Evolutionary conservation across 1,140 invertebrate species (phyloP).

Genomic region (Drosophila arawakana): DNA sequence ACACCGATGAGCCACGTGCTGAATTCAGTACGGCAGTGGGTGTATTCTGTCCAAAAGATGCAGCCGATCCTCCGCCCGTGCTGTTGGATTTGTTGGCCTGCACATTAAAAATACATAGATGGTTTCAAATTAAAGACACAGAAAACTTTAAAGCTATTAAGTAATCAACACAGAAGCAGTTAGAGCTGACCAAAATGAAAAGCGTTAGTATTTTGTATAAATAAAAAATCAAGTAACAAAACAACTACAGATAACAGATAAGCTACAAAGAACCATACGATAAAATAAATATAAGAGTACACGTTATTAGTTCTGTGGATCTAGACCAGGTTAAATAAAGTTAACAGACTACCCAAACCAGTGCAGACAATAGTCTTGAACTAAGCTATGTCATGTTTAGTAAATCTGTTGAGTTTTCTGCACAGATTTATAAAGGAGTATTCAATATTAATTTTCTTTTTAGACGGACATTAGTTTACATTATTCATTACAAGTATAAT

Average conservation of each 20-base stretch:
- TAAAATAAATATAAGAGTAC: neutral
- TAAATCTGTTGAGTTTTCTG: constrained; percentile 2
- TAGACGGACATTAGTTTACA: constrained; percentile 7
- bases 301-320: constrained; percentile 17
- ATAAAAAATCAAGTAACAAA: constrained; percentile 33
- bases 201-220: constrained; percentile 49
- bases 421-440: constrained; percentile 1
- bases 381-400: neutral
- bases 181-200: constrained; percentile 43
- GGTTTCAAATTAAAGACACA: constrained; percentile 9
- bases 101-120: constrained; percentile 16
- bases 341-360: constrained; percentile 42
- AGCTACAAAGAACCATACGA: constrained; percentile 21
- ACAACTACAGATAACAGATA: constrained; percentile 22
- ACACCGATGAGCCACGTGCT: constrained; percentile 77
- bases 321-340: constrained; percentile 4
- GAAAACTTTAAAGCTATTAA: constrained; percentile 5
- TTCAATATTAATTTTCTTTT: neutral
- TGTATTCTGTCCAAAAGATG: constrained; percentile 69
- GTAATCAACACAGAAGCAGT: constrained; percentile 42
- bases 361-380: constrained; percentile 13
- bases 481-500: neutral
- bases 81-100: constrained; percentile 59
- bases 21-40: constrained; percentile 69
- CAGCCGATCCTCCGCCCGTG: constrained; percentile 34